These are phyloP conservation scores for Pseudachorutes palmiensis DNA, from an alignment of 1,140 invertebrate species.

Conservation along the genomic window DNA sequence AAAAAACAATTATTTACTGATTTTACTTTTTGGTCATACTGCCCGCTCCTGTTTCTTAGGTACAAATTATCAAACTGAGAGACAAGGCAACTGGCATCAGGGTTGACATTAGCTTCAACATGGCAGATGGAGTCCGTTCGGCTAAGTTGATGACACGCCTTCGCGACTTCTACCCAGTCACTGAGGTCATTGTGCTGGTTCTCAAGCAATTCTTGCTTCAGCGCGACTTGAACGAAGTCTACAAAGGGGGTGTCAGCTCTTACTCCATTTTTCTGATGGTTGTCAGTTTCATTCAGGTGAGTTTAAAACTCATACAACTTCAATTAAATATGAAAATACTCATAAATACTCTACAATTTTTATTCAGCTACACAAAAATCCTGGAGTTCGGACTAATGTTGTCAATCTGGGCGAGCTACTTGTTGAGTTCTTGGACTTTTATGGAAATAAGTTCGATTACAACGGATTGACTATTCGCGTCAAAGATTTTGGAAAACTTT, in stretches of 20 bases:
- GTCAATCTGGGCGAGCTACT: conserved; percentile 86
- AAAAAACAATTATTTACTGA: neutral
- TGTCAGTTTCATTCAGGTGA: conserved; percentile 90
- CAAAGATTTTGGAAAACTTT: conserved; percentile 67
- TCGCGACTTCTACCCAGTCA: conserved; percentile 67
- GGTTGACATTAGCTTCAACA: conserved; percentile 97
- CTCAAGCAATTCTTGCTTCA: conserved; percentile 95
- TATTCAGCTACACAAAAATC: too few species aligned
- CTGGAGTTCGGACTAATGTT: too few species aligned
- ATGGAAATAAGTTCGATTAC: conserved; percentile 93
- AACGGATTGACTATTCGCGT: conserved; percentile 88
- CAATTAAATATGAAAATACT: conserved; percentile 44
- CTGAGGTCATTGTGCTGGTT: conserved; percentile 88
- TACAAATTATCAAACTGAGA: conserved; percentile 93
- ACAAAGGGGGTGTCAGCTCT: conserved; percentile 96
- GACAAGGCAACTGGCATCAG: conserved; percentile 85
- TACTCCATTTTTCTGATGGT: conserved; percentile 98
- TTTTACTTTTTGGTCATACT: neutral
- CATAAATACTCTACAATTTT: too few species aligned
- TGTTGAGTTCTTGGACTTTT: conserved; percentile 96
- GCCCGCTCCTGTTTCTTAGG: conserved; percentile 43
- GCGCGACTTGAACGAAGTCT: conserved; percentile 96
- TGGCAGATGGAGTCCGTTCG: conserved; percentile 89
- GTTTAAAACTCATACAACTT: conserved; percentile 15
- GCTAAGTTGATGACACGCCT: conserved; percentile 87